Evolutionary conservation across 1,140 invertebrate genomes (phyloP).

Genomic region (Drosophila trapezifrons): DNA sequence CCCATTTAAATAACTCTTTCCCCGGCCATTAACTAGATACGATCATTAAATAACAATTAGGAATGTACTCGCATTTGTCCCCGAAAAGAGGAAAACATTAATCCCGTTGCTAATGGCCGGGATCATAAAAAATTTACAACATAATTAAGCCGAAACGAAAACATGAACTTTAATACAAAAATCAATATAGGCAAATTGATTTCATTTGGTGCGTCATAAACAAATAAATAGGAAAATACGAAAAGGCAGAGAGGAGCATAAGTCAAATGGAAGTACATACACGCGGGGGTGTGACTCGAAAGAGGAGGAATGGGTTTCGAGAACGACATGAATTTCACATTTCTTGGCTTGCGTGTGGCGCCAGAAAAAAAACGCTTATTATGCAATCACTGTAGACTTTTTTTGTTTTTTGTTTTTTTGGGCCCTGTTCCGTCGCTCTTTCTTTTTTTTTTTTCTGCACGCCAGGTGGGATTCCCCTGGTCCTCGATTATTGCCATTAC

Average conservation of each 20-base stretch:
- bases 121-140: slow-evolving; percentile 55
- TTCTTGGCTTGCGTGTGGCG: slow-evolving; percentile 76
- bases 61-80: neutral
- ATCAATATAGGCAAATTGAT: slow-evolving; percentile 76
- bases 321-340: slow-evolving; percentile 71
- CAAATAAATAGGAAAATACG: slow-evolving; percentile 42
- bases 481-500: slow-evolving; percentile 58
- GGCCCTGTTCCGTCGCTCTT: slow-evolving; percentile 29
- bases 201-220: slow-evolving; percentile 64
- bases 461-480: slow-evolving; percentile 60
- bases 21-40: slow-evolving; percentile 18
- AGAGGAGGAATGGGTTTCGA: slow-evolving; percentile 15
- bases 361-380: slow-evolving; percentile 76
- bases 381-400: slow-evolving; percentile 78
- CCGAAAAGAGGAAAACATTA: slow-evolving; percentile 13
- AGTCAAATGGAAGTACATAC: slow-evolving; percentile 45
- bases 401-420: slow-evolving; percentile 28
- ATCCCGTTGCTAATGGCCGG: slow-evolving; percentile 14
- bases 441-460: slow-evolving; percentile 62
- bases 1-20: slow-evolving; percentile 3
- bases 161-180: slow-evolving; percentile 69
- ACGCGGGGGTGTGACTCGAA: slow-evolving; percentile 11
- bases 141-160: slow-evolving; percentile 54
- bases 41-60: slow-evolving; percentile 49
- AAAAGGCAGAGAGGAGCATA: slow-evolving; percentile 39